A percentile compares a stretch with the other conserved stretches of the same genome.
phyloP scores from a whole-genome alignment of 2,113 vertebrate genomes.

The Pavo muticus region DNA sequence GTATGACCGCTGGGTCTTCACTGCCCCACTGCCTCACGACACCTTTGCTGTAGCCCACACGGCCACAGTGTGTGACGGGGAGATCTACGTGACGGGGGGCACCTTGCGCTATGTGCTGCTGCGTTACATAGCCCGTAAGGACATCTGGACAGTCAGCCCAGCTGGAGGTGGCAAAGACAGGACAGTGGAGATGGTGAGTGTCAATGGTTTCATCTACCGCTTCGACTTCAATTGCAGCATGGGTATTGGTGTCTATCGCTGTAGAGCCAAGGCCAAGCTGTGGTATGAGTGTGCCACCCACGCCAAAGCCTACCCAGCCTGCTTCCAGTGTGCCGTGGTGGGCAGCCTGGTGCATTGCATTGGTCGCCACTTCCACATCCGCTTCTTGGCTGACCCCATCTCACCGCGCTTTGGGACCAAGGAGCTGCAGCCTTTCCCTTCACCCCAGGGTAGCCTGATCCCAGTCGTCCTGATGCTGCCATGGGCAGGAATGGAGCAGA shows the following conservation, averaged over 20 bases:
- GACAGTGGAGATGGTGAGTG: constrained; percentile 83
- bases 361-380: constrained; percentile 79
- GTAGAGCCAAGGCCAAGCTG: constrained; percentile 82
- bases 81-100: constrained; percentile 91
- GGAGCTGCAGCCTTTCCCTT: constrained; percentile 80
- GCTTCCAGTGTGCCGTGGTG: constrained; percentile 84
- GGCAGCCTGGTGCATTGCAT: constrained; percentile 85
- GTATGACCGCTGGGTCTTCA: constrained; percentile 87
- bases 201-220: constrained; percentile 86
- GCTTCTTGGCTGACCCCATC: constrained; percentile 86
- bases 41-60: constrained; percentile 92
- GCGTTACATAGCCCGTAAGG: constrained; percentile 78
- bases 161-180: constrained; percentile 77
- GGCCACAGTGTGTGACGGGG: constrained; percentile 81
- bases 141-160: constrained; percentile 82
- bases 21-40: constrained; percentile 86
- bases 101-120: constrained; percentile 85
- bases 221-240: constrained; percentile 85
- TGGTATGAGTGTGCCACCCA: constrained; percentile 88
- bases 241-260: constrained; percentile 89
- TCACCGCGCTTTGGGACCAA: constrained; percentile 85
- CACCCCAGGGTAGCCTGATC: constrained; percentile 82
- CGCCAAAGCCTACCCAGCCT: constrained; percentile 46
- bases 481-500: constrained; percentile 67
- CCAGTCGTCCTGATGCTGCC: constrained; percentile 85